These are phyloP conservation scores for Gopherus evgoodei DNA, from an alignment of 2,113 vertebrate species.

Conservation along the genomic window DNA sequence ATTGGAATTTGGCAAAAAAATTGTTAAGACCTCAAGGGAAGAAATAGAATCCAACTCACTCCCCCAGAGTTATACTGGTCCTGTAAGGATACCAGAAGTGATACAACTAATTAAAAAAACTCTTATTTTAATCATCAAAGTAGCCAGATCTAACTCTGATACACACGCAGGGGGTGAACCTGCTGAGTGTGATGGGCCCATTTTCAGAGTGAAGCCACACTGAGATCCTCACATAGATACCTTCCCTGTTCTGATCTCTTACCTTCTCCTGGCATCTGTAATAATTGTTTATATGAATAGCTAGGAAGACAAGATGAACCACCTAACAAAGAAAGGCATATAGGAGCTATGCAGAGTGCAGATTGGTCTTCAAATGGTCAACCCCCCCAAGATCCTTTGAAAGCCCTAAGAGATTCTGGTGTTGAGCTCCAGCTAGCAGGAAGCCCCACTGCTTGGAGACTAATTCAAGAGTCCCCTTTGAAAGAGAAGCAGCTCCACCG, in stretches of 20 bases:
- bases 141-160: background rate
- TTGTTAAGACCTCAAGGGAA: background rate
- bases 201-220: background rate
- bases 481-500: background rate
- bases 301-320: background rate
- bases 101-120: background rate
- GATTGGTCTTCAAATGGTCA: background rate
- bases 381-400: background rate
- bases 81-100: background rate
- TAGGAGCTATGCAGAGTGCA: background rate
- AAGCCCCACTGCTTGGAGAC: background rate
- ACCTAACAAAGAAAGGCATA: background rate
- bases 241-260: background rate
- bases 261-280: background rate
- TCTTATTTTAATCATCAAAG: background rate
- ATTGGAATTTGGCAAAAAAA: background rate
- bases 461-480: fast-evolving
- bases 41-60: background rate
- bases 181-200: background rate
- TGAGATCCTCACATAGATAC: background rate
- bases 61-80: background rate
- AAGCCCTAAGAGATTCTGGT: background rate
- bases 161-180: background rate
- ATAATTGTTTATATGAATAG: background rate
- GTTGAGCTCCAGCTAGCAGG: background rate